Base-by-base conservation (phyloP, 1,140 invertebrate genomes). In the Lepidurus arcticus region DNA sequence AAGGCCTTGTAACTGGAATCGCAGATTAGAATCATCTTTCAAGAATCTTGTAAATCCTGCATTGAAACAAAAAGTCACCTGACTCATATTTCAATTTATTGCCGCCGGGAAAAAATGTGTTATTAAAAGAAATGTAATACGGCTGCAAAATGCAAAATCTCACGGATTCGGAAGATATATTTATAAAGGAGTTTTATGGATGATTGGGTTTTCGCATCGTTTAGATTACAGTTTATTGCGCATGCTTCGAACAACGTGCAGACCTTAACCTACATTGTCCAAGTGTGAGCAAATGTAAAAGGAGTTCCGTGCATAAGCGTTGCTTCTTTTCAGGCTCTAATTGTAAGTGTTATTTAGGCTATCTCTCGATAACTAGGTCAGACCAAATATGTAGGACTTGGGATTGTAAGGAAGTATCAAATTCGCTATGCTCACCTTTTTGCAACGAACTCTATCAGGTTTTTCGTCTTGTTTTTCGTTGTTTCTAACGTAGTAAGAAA, bases 171-270 rank as follows among this genome's bases (percentile, higher is more conserved):
- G 53, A 65, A 5, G 53, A 65, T 65, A 0, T 13, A n/a, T 13
- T 65, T 65, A 4, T 65, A 16, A 21, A 47, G 21, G 21, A 13
- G 16, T 13, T 65, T 65, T 65, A 65, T 7, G 53, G 53, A 5
- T 65, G 53, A 65, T 65, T 65, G 53, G 53, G n/a, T 65, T 65
- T 65, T 65, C 16, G 53, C 53, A 65, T n/a, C 13, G 53, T 65
- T 65, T 65, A 21, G 16, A 21, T n/a, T 13, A n/a, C 53, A 65
- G 53, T 9, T 65, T 65, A 65, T 65, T 65, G 53, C 53, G 53
- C 53, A 65, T 65, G 53, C 21, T 65, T 65, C 53, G 13, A 11
- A 16, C n/a, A 7, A n/a, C 53, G 53, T 9, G 13, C 8, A 65
- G 53, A 65, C 53, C 53, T 65, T 65, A 65, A 65, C 53, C 53